Percentiles rank a stretch among this genome's conserved stretches.
Evolutionary conservation across 2,888 invertebrate species (phyloP).

Genomic region (Masnerella sp.): DNA sequence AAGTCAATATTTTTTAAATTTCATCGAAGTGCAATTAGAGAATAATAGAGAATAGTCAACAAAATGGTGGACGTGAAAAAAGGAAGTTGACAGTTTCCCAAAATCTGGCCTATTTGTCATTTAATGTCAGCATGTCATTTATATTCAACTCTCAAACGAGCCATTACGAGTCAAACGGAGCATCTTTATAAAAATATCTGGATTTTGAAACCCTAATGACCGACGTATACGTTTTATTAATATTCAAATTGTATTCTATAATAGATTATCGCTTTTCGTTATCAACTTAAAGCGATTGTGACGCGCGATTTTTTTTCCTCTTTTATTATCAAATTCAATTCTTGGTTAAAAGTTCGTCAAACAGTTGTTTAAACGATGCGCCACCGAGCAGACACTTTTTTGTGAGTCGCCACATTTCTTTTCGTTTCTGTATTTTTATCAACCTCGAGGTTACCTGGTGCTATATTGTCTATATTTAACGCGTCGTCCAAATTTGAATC

Average conservation of each 20-base stretch:
- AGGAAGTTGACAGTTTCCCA: too few relatives aligned
- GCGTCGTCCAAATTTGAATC: too few relatives aligned
- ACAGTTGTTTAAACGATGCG: not conserved
- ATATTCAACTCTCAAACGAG: conserved; percentile 9
- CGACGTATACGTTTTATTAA: conserved; percentile 1
- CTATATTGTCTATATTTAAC: too few relatives aligned
- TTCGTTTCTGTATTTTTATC: too few relatives aligned
- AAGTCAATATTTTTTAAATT: too few relatives aligned
- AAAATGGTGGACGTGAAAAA: too few relatives aligned
- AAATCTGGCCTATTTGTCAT: too few relatives aligned
- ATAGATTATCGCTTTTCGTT: conserved; percentile 7
- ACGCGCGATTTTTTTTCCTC: not conserved
- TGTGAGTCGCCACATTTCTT: not conserved
- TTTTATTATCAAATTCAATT: not conserved
- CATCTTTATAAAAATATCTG: not conserved
- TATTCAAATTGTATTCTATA: conserved; percentile 6
- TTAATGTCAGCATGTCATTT: conserved; percentile 21
- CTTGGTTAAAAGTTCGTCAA: not conserved
- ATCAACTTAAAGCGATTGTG: not conserved
- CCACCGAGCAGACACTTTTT: not conserved
- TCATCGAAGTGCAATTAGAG: too few relatives aligned
- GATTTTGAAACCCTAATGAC: conserved; percentile 10
- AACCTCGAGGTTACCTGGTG: too few relatives aligned
- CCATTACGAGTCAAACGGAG: conserved; percentile 18
- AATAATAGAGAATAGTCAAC: too few relatives aligned